Evolutionary conservation across 2,113 vertebrate species (phyloP), one percentile per base, ranked within the genome.

Genomic region (Pseudonaja textilis): DNA sequence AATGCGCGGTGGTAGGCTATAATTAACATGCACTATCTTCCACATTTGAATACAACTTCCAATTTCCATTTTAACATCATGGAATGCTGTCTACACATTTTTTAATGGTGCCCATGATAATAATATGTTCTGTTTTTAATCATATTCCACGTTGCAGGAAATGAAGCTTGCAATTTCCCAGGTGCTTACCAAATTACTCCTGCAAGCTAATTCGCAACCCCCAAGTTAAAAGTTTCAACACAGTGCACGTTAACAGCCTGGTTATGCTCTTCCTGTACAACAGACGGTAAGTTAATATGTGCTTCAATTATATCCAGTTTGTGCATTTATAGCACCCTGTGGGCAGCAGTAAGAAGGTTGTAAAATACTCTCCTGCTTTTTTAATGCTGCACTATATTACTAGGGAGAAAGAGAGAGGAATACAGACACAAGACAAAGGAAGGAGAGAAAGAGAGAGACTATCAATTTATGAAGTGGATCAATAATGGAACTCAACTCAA

Each of bases 71-170:
- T 98, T 97, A 97, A 97, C 97, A 98, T 98, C 98, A 97, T 94
- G 98, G 97, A 98, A 98, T 98, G 98, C 98, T 98, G 98, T 99
- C 98, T 99, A 98, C 98, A 99, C 98, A 98, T 98, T 99, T 99
- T 98, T 99, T 98, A 99, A 99, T 99, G 98, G 98, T 97, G 97
- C 99, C 99, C 98, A 96, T 98, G 99, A 98, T 98, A 98, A 99
- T 99, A 99, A 98, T 99, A 99, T 98, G 98, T 98, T 98, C 97
- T 98, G 98, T 97, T 99, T 99, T 99, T 99, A 99, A 99, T 99
- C 98, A 99, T 98, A 98, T 99, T 99, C 98, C 97, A 97, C 96
- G 93, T 97, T 98, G 97, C 97, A 98, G 97, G 97, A 98, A 98
- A 98, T 98, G 97, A 98, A 98, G 97, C 98, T 98, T 98, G 96